Conservation (phyloP, 2,888 invertebrate genomes). For the Beris chalybata region DNA sequence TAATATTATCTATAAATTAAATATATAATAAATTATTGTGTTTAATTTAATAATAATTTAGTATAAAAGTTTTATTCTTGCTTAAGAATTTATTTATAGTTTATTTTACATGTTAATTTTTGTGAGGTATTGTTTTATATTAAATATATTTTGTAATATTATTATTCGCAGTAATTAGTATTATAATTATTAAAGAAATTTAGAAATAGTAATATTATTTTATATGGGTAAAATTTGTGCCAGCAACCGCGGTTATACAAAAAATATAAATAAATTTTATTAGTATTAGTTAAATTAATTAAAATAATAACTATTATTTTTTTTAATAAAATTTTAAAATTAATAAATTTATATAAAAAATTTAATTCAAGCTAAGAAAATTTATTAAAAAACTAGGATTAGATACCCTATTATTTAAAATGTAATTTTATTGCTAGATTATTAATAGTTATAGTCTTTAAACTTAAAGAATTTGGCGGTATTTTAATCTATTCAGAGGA, state of each 20-base stretch:
- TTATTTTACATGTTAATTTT: conserved; percentile 64
- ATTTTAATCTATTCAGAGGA: conserved; percentile 51
- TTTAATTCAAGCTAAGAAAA: conserved; percentile 57
- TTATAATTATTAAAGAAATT: conserved; percentile 63
- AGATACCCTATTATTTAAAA: conserved; percentile 69
- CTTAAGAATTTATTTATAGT: conserved; percentile 57
- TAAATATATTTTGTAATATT: conserved; percentile 53
- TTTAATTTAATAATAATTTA: too few species aligned
- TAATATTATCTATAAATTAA: too few species aligned
- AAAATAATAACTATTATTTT: conserved; percentile 44
- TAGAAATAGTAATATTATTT: conserved; percentile 63
- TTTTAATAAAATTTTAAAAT: conserved; percentile 65
- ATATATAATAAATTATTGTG: too few species aligned
- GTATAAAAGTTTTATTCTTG: conserved; percentile 58
- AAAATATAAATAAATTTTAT: conserved; percentile 62
- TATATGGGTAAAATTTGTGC: conserved; percentile 68
- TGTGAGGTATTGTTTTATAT: conserved; percentile 55
- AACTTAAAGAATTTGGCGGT: conserved; percentile 72
- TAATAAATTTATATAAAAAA: conserved; percentile 52
- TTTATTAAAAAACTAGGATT: conserved; percentile 64
- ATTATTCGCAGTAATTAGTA: conserved; percentile 58
- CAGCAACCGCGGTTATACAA: conserved; percentile 73
- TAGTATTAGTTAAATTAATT: conserved; percentile 48
- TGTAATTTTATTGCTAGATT: conserved; percentile 55
- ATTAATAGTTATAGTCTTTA: conserved; percentile 64